Percentiles rank a stretch among this genome's conserved stretches.
Evolutionary conservation across 2,797 vertebrate species (phyloP).

Genomic region (Crocidura indochinensis): DNA sequence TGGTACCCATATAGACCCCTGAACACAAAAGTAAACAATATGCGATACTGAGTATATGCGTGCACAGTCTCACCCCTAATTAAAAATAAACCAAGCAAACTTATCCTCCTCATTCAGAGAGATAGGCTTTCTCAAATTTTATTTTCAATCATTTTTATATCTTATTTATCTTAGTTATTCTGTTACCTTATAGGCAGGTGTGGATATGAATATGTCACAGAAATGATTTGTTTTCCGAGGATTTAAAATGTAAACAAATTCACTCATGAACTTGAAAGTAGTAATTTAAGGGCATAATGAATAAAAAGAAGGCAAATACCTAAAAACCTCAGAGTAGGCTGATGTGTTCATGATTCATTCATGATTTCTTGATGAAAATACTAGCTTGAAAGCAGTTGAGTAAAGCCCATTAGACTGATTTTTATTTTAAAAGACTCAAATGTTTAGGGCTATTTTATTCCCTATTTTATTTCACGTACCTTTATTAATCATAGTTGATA

Average conservation of each 20-base stretch:
- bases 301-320: constrained; percentile 21
- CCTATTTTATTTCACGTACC: neutral
- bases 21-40: too few species aligned
- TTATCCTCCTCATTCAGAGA: too few species aligned
- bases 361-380: neutral
- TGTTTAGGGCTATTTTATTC: constrained; percentile 18
- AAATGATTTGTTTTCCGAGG: constrained; percentile 27
- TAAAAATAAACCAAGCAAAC: too few species aligned
- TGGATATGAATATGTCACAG: neutral
- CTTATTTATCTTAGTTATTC: neutral
- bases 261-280: neutral
- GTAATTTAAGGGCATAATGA: constrained; percentile 29
- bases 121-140: neutral
- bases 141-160: neutral
- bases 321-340: neutral
- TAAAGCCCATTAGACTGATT: neutral
- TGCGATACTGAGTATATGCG: too few species aligned
- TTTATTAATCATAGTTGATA: neutral
- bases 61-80: too few species aligned
- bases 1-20: too few species aligned
- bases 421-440: neutral
- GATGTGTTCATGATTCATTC: neutral
- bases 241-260: constrained; percentile 20
- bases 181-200: neutral
- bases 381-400: neutral